phyloP scores from a whole-genome alignment of 2,113 vertebrate species.

The Amblyopsis rosae region DNA sequence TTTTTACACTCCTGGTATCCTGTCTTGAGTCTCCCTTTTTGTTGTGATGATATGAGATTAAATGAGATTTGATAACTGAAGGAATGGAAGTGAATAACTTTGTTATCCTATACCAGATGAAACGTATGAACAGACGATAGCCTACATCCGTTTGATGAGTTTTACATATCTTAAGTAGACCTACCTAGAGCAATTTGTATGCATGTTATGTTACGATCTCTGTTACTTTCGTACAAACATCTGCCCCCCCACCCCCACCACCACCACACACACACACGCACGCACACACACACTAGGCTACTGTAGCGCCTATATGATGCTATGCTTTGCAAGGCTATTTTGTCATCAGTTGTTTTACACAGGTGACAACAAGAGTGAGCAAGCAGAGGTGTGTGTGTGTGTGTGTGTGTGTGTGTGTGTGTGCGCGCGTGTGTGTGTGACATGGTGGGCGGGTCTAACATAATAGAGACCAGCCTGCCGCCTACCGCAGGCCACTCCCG shows the following conservation, averaged over 20 bases:
- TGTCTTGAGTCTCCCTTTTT: too few species aligned
- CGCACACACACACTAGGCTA: neutral
- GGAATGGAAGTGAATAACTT: too few species aligned
- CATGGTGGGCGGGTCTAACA: neutral
- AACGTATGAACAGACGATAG: too few species aligned
- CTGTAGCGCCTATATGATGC: neutral
- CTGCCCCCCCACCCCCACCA: neutral
- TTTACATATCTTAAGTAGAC: too few species aligned
- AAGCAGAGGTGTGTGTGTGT: neutral
- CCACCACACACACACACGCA: neutral
- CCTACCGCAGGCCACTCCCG: conserved; percentile 71
- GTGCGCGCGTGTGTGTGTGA: conserved; percentile 8
- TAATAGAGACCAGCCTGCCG: conserved; percentile 23
- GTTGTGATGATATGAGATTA: too few species aligned
- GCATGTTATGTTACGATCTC: neutral
- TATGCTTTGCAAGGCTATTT: neutral
- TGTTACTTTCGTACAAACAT: neutral
- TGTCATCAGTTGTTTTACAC: too few species aligned
- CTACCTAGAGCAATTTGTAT: too few species aligned
- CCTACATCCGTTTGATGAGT: too few species aligned
- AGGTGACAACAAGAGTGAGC: too few species aligned
- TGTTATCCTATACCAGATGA: too few species aligned
- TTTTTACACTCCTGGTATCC: too few species aligned
- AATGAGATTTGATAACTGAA: too few species aligned
- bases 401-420: conserved; percentile 1